These are phyloP conservation scores for Poeciliopsis paucimaculata DNA, from an alignment of 2,797 vertebrate species.

Conservation along the genomic window DNA sequence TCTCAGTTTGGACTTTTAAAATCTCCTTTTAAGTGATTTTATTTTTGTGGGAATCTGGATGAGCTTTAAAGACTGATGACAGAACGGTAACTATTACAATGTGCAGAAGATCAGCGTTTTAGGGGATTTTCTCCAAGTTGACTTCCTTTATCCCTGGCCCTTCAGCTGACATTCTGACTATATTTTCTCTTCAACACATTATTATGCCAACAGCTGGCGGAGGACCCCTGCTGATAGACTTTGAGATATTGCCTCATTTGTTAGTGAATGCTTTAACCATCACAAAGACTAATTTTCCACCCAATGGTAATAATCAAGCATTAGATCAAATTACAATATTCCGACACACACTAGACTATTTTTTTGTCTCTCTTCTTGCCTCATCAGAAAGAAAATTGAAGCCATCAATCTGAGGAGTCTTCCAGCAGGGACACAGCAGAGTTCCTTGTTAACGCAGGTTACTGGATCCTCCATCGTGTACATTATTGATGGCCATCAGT, in stretches of 20 bases:
- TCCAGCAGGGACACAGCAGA: constrained; percentile 66
- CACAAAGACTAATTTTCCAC: constrained; percentile 45
- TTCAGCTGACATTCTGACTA: constrained; percentile 13
- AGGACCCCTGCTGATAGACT: constrained; percentile 53
- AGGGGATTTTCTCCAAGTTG: constrained; percentile 20
- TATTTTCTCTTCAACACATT: constrained; percentile 32
- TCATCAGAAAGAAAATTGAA: constrained; percentile 73
- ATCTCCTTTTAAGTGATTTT: constrained; percentile 13
- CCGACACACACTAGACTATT: constrained; percentile 29
- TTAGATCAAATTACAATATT: constrained; percentile 53
- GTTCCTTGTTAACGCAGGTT: constrained; percentile 52
- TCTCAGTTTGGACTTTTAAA: constrained; percentile 30
- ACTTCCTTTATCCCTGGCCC: background rate
- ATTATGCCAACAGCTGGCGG: constrained; percentile 58
- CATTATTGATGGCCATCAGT: constrained; percentile 83
- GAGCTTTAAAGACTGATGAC: constrained; percentile 50
- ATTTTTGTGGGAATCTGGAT: constrained; percentile 38
- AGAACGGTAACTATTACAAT: constrained; percentile 46
- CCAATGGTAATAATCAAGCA: constrained; percentile 64
- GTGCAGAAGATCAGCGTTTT: constrained; percentile 29
- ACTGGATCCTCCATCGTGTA: constrained; percentile 62
- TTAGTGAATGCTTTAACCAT: constrained; percentile 49
- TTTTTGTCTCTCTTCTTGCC: constrained; percentile 7
- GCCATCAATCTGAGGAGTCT: constrained; percentile 68
- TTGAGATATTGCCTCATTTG: constrained; percentile 65